A percentile compares a stretch with the other conserved stretches of the same genome.
Conservation (phyloP, 2,888 invertebrate genomes). For the Celastrina argiolus region DNA sequence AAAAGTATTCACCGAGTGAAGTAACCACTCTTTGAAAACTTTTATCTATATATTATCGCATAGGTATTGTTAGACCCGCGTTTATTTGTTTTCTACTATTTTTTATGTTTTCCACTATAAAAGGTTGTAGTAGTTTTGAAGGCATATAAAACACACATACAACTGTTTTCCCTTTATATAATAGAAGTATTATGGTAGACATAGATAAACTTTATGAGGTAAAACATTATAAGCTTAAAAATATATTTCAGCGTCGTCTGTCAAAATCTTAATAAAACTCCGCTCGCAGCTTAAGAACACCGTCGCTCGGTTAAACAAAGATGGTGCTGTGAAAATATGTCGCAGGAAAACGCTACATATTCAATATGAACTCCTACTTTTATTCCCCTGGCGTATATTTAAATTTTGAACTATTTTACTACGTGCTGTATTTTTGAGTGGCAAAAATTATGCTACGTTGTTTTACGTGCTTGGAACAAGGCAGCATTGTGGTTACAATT, state of each 20-base stretch:
- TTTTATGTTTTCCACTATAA: too few relatives aligned
- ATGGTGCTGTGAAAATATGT: slow-evolving; percentile 27
- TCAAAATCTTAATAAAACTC: slow-evolving; percentile 19
- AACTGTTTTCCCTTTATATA: too few relatives aligned
- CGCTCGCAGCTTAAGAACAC: slow-evolving; percentile 22
- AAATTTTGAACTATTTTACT: slow-evolving; percentile 3
- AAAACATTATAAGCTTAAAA: not conserved
- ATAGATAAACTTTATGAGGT: not conserved
- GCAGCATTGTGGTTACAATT: not conserved
- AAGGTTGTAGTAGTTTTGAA: too few relatives aligned
- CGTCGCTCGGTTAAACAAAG: slow-evolving; percentile 25
- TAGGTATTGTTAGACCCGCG: too few relatives aligned
- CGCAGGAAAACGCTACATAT: slow-evolving; percentile 26
- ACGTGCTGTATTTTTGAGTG: not conserved
- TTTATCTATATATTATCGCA: too few relatives aligned
- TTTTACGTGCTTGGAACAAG: not conserved
- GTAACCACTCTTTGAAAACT: too few relatives aligned
- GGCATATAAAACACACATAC: too few relatives aligned
- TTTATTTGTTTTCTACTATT: too few relatives aligned
- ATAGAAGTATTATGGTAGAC: too few relatives aligned
- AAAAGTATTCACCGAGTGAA: too few relatives aligned
- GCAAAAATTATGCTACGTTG: not conserved
- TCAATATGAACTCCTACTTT: slow-evolving; percentile 23
- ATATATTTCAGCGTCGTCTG: slow-evolving; percentile 12
- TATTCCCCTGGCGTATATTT: not conserved